A percentile compares a stretch with the other conserved stretches of the same genome.
These are phyloP conservation scores for Tympanoctomys barrerae DNA, from an alignment of 2,797 vertebrate species.

Conservation along the genomic window DNA sequence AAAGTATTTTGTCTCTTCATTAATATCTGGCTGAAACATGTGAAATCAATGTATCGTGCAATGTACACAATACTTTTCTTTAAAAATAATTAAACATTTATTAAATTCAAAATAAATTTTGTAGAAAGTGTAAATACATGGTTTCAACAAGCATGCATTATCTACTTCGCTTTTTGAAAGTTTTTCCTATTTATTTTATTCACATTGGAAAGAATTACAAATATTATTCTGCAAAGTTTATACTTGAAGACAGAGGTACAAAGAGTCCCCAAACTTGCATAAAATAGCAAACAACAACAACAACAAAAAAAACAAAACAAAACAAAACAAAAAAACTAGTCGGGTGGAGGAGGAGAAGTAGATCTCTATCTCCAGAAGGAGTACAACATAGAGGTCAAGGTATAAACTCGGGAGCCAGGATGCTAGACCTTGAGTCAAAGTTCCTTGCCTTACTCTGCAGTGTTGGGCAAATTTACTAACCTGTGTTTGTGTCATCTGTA, in stretches of 20 bases:
- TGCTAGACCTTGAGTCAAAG: background rate
- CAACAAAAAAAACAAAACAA: too few species aligned
- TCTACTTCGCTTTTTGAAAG: background rate
- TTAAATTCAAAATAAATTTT: slow-evolving; percentile 21
- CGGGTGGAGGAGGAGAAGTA: background rate
- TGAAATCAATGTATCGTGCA: background rate
- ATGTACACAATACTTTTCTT: slow-evolving; percentile 22
- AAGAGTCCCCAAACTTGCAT: background rate
- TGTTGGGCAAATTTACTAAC: background rate
- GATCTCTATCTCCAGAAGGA: background rate
- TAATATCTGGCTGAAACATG: slow-evolving; percentile 38
- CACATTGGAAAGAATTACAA: background rate
- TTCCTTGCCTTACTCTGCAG: background rate
- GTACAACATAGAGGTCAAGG: background rate
- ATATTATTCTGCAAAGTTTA: background rate
- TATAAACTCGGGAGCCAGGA: background rate
- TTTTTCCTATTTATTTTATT: background rate
- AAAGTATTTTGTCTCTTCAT: slow-evolving; percentile 49
- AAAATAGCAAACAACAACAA: background rate
- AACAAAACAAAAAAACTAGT: background rate
- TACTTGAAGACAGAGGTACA: background rate
- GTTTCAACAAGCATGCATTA: background rate
- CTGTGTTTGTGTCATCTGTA: background rate
- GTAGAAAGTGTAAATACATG: background rate
- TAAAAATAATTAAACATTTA: slow-evolving; percentile 50